A percentile compares a stretch with the other conserved stretches of the same genome.
Evolutionary conservation across 2,888 invertebrate species (phyloP).

Genomic region (Ormyrus pomaceus): DNA sequence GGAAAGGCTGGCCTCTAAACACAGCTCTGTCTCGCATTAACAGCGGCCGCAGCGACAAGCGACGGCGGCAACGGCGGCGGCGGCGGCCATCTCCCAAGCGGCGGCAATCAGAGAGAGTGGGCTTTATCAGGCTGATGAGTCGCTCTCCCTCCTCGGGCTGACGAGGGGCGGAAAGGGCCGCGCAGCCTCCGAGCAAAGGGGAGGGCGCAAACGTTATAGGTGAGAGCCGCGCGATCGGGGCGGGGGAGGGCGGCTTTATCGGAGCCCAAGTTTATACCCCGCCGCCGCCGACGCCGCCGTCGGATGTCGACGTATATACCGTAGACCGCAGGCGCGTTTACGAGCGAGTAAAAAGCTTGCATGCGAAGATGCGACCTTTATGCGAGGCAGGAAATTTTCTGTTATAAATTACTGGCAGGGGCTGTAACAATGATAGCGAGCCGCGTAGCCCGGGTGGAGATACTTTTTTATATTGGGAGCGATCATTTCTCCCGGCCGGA

Average conservation of each 20-base stretch:
- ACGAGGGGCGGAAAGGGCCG: constrained; percentile 57
- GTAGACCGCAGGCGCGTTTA: constrained; percentile 45
- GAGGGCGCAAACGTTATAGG: constrained; percentile 29
- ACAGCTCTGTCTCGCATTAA: too few relatives aligned
- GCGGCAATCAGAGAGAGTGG: constrained; percentile 74
- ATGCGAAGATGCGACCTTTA: background rate
- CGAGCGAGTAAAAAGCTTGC: constrained; percentile 46
- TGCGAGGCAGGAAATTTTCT: constrained; percentile 16
- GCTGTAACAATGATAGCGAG: constrained; percentile 22
- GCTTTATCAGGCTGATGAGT: constrained; percentile 73
- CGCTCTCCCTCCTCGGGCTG: constrained; percentile 56
- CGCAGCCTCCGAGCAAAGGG: constrained; percentile 7
- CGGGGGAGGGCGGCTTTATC: constrained; percentile 60
- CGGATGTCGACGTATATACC: constrained; percentile 54
- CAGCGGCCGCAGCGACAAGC: too few relatives aligned
- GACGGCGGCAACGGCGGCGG: too few relatives aligned
- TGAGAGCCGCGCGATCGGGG: constrained; percentile 18
- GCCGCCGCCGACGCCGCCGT: constrained; percentile 49
- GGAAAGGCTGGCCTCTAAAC: too few relatives aligned
- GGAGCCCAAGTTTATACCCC: constrained; percentile 60
- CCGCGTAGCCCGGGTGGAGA: too few relatives aligned
- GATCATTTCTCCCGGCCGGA: too few relatives aligned
- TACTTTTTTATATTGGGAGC: too few relatives aligned
- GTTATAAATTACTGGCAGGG: constrained; percentile 29
- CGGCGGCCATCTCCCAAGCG: constrained; percentile 63